Evolutionary conservation across 2,113 vertebrate genomes (phyloP).

Genomic region (Hydrolagus affinis): DNA sequence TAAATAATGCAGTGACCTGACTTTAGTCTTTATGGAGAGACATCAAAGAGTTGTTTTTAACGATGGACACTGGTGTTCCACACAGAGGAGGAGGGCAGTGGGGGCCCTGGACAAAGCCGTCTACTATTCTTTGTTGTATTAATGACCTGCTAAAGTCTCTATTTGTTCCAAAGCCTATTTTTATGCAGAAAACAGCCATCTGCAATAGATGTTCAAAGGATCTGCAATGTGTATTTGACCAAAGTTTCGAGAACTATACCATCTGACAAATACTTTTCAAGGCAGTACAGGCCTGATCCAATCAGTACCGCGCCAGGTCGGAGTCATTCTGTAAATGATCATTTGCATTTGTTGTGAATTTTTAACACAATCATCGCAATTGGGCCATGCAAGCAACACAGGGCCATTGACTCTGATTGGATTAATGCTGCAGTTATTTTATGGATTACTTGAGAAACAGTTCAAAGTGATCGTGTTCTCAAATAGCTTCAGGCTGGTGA

Average conservation of each 20-base stretch:
- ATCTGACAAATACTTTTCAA: background rate
- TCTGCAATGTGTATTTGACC: too few species aligned
- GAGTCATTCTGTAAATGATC: background rate
- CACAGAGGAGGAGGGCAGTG: background rate
- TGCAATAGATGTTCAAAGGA: too few species aligned
- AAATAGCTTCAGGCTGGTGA: too few species aligned
- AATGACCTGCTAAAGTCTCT: background rate
- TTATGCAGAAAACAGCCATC: background rate
- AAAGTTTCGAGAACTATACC: background rate
- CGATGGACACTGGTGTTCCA: background rate
- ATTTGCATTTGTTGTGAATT: background rate
- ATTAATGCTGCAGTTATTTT: background rate
- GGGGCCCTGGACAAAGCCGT: background rate
- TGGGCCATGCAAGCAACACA: background rate
- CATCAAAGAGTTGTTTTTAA: background rate
- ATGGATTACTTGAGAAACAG: too few species aligned
- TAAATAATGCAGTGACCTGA: background rate
- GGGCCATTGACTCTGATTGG: background rate
- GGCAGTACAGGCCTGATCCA: background rate
- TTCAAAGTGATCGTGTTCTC: too few species aligned
- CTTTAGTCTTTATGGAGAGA: background rate
- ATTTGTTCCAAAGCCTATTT: background rate
- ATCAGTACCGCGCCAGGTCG: background rate
- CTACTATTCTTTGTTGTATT: background rate
- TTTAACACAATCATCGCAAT: background rate